Evolutionary conservation across 2,113 vertebrate species (phyloP), one percentile per base, ranked within the genome.

Genomic region (Guaruba guarouba): DNA sequence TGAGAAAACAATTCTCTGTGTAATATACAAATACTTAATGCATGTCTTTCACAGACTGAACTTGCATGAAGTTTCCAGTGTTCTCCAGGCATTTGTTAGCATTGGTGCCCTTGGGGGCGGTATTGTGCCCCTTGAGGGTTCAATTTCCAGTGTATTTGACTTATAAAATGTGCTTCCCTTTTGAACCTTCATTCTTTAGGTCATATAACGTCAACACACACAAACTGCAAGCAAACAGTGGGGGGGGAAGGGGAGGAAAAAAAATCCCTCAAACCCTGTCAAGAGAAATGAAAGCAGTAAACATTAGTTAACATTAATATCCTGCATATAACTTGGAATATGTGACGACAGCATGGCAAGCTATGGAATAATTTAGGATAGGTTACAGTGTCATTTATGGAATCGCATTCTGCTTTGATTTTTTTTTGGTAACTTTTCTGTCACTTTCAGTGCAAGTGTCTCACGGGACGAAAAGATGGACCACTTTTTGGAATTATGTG

Each of bases 21-120:
- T 69, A 10, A 20, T 84, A 9, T 27, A 35, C 51, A 77, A 51
- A 68, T 55, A 18, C 6, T 71, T 85, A 46, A 22, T 35, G 6
- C 2, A 7, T 86, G n/a, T 51, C 7, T 81, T 57, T 70, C 43
- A 62, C 59, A 0, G 0, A 2, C 44, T 55, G 39, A 9, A 10
- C 29, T 81, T 62, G 18, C 13, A 48, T 86, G 59, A 13, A 3
- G 2, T 73, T 46, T 61, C 22, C 68, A 16, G 12, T 75, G 15
- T 88, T 69, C 35, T 90, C 12, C 13, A 52, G 7, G 3, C 17
- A 10, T 49, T 63, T 88, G 19, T 74, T 82, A 25, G 18, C 49
- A 20, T 77, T 74, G 5, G 28, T 70, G 13, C 74, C 37, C 17
- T 20, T 33, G 25, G 28, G 10, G 19, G 2, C 11, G 14, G 20